Evolutionary conservation across 2,113 vertebrate genomes (phyloP).

Genomic region (Deroptyus accipitrinus): DNA sequence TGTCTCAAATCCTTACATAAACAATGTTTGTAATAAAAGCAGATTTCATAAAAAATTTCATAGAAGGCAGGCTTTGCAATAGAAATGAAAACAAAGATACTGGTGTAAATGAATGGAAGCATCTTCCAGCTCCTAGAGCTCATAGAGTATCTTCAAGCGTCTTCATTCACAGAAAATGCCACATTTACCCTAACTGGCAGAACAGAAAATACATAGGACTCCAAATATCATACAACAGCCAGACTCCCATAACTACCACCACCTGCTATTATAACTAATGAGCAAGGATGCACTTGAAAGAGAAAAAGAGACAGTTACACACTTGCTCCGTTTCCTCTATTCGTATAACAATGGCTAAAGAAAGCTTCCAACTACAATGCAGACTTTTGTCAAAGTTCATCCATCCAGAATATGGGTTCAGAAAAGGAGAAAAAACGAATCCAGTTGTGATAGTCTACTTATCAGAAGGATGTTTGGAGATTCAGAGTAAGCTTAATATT

Average conservation of each 20-base stretch:
- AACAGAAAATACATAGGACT: slow-evolving; percentile 47
- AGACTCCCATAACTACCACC: neutral
- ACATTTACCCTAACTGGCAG: slow-evolving; percentile 27
- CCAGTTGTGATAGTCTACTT: neutral
- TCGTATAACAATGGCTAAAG: neutral
- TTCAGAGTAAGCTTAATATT: neutral
- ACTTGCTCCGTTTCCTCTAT: neutral
- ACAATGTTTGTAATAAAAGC: slow-evolving; percentile 54
- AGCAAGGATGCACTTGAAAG: neutral
- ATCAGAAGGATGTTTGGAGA: neutral
- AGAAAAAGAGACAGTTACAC: neutral
- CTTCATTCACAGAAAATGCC: slow-evolving; percentile 5
- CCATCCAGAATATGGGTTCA: neutral
- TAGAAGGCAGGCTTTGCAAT: neutral
- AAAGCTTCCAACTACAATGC: neutral
- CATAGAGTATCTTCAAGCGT: neutral
- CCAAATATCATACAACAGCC: slow-evolving; percentile 24
- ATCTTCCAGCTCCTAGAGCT: neutral
- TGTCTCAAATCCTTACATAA: slow-evolving; percentile 58
- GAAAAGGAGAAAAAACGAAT: neutral
- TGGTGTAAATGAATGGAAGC: slow-evolving; percentile 23
- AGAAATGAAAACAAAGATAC: slow-evolving; percentile 24
- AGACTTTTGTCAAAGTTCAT: neutral
- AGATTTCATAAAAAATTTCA: neutral
- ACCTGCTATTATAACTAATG: slow-evolving; percentile 48